Evolutionary conservation across 2,888 invertebrate genomes (phyloP), one percentile per base, ranked within the genome.

Genomic region (Catocala fraxini): DNA sequence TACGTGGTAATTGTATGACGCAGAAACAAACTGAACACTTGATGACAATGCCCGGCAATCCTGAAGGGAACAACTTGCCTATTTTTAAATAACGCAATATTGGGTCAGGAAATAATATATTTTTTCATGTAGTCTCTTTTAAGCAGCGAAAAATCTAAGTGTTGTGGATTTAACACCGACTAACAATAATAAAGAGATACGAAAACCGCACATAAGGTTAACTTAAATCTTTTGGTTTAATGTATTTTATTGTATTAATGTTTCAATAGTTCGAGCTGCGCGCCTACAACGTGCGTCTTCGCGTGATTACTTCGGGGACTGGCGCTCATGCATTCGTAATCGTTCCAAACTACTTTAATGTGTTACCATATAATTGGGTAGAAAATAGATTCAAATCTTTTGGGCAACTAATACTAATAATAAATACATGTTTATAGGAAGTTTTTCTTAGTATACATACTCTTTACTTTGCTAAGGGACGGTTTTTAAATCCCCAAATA

Each of bases 261-360:
- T 77, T 77, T 77, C 65, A 75, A 71, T 71, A 66, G 63, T 55
- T 62, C 25, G 13, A 35, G 25, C 51, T 9, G n/a, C 12, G 15
- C 39, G 63, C 39, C 9, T 55, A 56, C 56, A 25, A 53, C 57
- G 56, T 60, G 59, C 65, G 71, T 71, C 74, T 73, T 61, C 60
- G 34, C 10, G 54, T 74, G 75, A 75, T 77, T 75, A 67, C 75
- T 58, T 69, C 49, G 11, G 75, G 75, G 77, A 74, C 25, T 48
- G 15, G 13, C 6, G 33, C 56, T 65, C 69, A 71, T 75, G 71
- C 65, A 75, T 77, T 69, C 11, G 0, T 77, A 71, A 75, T 71
- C 49, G 35, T 49, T 51, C 45, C 62, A 63, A 74, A 68, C 71
- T 65, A 64, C 69, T 65, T 45, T 71, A 69, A 68, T 71, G 68